A percentile compares a stretch with the other conserved stretches of the same genome.
Conservation (phyloP, 92 coral and sea anemone genomes). For the Bergia sp. region DNA sequence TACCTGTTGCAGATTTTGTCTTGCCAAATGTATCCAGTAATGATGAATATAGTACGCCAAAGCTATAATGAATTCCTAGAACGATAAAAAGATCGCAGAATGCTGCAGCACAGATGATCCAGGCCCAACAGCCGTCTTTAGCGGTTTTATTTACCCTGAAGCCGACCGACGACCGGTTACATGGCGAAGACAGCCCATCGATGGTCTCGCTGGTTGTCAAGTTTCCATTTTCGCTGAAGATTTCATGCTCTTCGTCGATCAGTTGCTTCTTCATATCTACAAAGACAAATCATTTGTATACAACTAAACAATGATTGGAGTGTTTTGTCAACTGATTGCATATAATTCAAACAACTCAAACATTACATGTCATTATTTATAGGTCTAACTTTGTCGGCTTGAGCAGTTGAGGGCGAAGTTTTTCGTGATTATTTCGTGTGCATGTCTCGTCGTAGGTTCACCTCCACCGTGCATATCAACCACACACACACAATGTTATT, state of each 20-base stretch:
- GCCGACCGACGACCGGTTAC: not conserved
- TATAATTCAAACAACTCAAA: too few species aligned
- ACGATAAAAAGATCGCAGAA: slow-evolving; percentile 89
- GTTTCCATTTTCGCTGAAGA: slow-evolving; percentile 23
- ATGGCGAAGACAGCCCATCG: not conserved
- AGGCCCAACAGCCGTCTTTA: slow-evolving; percentile 88
- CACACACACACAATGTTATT: too few species aligned
- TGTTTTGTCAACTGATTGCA: too few species aligned
- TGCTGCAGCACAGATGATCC: slow-evolving; percentile 94
- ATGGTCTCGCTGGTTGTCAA: not conserved
- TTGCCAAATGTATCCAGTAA: slow-evolving; percentile 81
- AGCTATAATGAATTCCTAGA: slow-evolving; percentile 88
- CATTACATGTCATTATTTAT: too few species aligned
- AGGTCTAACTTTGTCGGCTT: too few species aligned
- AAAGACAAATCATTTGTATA: not conserved
- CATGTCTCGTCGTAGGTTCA: too few species aligned
- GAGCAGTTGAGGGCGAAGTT: too few species aligned
- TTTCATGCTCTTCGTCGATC: slow-evolving; percentile 16
- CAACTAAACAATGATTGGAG: not conserved
- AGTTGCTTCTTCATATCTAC: slow-evolving; percentile 14
- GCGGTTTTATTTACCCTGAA: slow-evolving; percentile 7
- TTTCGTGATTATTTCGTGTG: too few species aligned
- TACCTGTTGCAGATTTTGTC: slow-evolving; percentile 90
- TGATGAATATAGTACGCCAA: slow-evolving; percentile 90
- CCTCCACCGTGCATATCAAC: too few species aligned